Evolutionary conservation across 2,113 vertebrate species (phyloP), one percentile per base, ranked within the genome.

Genomic region (Leucoraja erinaceus): DNA sequence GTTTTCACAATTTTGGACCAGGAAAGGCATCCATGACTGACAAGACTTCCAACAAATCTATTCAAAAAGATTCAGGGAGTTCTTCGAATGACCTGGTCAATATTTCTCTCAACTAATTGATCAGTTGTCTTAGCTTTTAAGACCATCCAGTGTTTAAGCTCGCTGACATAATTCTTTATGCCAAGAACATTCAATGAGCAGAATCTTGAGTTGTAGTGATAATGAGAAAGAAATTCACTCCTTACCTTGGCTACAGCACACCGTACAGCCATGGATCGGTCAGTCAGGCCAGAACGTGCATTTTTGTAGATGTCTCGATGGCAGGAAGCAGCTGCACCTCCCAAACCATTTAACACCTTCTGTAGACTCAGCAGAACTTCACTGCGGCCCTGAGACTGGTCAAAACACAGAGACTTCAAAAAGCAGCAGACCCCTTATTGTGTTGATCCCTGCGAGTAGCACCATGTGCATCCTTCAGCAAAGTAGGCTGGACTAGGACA

Each of bases 251-350:
- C 99, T 74, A 98, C 98, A 0, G 98, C 97, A 33, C 99, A 99
- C 86, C 99, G 96, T 0, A 99, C 99, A 6, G 98, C 98, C 99
- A 99, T 99, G 0, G 98, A 99, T 79, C 99, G 95, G 95, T 99
- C 99, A 0, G 98, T 99, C 94, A 99, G 95, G 20, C 99, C 95
- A 74, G 98, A 98, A 14, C 98, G 97, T 4, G 98, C 97, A 6
- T 99, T 99, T 95, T 99, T 99, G 93, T 99, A 99, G 95, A 98
- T 99, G 92, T 99, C 99, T 93, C 98, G 97, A 94, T 99, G 98
- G 94, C 97, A 99, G 78, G 98, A 99, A 68, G 99, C 97, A 92
- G 99, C 99, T n/a, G 99, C 99, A 72, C 98, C 98, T 16, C 98
- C 98, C 3, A 99, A 96, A 3, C 99, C 99, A 31, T 94, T 97